Conservation (phyloP, 2,888 invertebrate genomes). For the Saturnia japonica region DNA sequence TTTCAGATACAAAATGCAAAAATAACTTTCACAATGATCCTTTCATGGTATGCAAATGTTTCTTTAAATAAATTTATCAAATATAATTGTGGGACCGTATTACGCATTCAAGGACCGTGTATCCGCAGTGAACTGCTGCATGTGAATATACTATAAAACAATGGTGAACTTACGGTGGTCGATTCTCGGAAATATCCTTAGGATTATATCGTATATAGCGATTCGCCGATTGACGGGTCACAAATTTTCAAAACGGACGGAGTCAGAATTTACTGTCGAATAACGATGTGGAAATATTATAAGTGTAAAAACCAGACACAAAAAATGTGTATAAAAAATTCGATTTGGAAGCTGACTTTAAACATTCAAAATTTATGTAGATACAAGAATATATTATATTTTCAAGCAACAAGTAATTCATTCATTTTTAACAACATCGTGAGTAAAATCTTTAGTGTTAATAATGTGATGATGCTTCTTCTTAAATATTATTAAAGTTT, state of each 20-base stretch:
- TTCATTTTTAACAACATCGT: background rate
- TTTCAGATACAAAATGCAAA: slow-evolving; percentile 28
- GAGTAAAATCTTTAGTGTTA: background rate
- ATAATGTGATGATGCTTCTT: background rate
- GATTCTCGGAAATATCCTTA: slow-evolving; percentile 71
- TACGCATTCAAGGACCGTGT: slow-evolving; percentile 74
- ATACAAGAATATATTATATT: background rate
- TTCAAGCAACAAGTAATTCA: background rate
- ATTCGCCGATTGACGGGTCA: slow-evolving; percentile 60
- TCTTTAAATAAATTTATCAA: slow-evolving; percentile 78
- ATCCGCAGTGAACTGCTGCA: slow-evolving; percentile 72
- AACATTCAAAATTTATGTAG: background rate
- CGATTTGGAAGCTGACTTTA: background rate
- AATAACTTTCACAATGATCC: slow-evolving; percentile 63
- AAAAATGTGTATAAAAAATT: slow-evolving; percentile 31
- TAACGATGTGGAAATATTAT: background rate
- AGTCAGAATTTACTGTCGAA: slow-evolving; percentile 21
- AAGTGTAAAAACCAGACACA: slow-evolving; percentile 41
- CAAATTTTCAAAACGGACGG: slow-evolving; percentile 43
- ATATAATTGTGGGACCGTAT: slow-evolving; percentile 81
- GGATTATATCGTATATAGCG: slow-evolving; percentile 73
- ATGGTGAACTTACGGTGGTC: slow-evolving; percentile 79
- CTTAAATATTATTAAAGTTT: background rate
- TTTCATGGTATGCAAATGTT: slow-evolving; percentile 75
- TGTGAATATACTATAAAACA: slow-evolving; percentile 74